phyloP scores from a whole-genome alignment of 2,888 invertebrate species.

The Theristus sp. region DNA sequence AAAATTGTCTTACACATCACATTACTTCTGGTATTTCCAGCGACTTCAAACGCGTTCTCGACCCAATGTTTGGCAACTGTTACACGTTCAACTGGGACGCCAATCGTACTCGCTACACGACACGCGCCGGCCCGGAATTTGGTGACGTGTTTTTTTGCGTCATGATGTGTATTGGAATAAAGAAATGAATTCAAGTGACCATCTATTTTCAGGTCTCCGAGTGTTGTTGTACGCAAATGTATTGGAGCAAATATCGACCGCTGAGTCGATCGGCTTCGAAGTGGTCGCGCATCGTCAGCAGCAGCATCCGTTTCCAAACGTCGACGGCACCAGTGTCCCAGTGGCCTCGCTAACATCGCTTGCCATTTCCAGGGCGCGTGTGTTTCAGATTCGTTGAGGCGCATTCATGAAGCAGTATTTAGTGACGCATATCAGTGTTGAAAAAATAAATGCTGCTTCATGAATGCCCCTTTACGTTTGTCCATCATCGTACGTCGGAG shows the following conservation, averaged over 20 bases:
- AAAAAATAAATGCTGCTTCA: too few relatives aligned
- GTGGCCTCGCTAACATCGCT: background rate
- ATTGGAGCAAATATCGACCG: background rate
- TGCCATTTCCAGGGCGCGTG: background rate
- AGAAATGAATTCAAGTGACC: too few relatives aligned
- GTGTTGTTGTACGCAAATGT: background rate
- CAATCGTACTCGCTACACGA: background rate
- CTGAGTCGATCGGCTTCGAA: slow-evolving; percentile 1
- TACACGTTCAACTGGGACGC: slow-evolving; percentile 7
- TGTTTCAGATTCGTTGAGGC: too few relatives aligned
- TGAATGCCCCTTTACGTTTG: too few relatives aligned
- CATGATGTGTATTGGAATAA: background rate
- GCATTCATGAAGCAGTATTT: too few relatives aligned
- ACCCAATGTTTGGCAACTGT: slow-evolving; percentile 8
- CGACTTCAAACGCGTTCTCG: slow-evolving; percentile 2
- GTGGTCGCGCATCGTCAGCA: background rate
- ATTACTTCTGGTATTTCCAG: too few relatives aligned
- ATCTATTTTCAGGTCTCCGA: background rate
- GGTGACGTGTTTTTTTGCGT: slow-evolving; percentile 1
- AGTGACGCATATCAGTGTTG: too few relatives aligned
- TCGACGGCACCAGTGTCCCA: background rate
- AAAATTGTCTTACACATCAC: too few relatives aligned
- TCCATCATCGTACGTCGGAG: too few relatives aligned
- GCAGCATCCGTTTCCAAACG: background rate
- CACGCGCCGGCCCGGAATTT: slow-evolving; percentile 6